Evolutionary conservation across 2,113 vertebrate species (phyloP).

Genomic region (Peromyscus polionotus): DNA sequence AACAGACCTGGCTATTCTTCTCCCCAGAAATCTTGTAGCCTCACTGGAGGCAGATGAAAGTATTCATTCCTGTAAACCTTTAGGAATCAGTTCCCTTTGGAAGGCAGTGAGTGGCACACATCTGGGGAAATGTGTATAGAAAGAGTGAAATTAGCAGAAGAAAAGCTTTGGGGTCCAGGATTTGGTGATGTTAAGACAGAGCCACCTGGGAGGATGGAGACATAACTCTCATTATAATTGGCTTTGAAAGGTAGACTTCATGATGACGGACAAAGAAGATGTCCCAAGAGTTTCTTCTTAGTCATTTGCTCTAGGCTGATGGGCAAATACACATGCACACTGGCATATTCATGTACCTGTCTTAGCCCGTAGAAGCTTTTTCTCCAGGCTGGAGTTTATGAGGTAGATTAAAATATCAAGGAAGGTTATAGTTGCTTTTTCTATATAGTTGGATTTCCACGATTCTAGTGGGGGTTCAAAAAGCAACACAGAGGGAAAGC

Average conservation of each 20-base stretch:
- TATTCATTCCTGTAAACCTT: not conserved
- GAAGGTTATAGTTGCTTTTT: constrained; percentile 75
- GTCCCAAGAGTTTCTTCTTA: not conserved
- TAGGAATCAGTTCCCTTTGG: not conserved
- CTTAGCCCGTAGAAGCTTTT: not conserved
- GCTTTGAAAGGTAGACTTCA: not conserved
- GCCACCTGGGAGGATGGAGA: not conserved
- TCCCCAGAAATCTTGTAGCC: not conserved
- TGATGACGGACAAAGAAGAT: not conserved
- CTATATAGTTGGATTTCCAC: not conserved
- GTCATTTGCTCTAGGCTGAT: not conserved
- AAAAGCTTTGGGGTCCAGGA: not conserved
- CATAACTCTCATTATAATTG: not conserved
- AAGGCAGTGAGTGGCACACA: not conserved
- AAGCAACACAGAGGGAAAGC: not conserved
- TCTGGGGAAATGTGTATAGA: not conserved
- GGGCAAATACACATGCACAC: too few species aligned
- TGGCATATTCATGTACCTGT: not conserved
- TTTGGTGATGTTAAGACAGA: not conserved
- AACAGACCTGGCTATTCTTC: not conserved
- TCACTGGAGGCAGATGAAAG: not conserved
- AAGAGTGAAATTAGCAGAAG: not conserved
- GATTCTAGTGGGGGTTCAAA: not conserved
- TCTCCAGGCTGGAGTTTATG: not conserved
- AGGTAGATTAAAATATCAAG: constrained; percentile 68